Percentiles rank a stretch among this genome's conserved stretches.
Conservation (phyloP, 2,113 vertebrate species). For the Spheniscus mendiculus region DNA sequence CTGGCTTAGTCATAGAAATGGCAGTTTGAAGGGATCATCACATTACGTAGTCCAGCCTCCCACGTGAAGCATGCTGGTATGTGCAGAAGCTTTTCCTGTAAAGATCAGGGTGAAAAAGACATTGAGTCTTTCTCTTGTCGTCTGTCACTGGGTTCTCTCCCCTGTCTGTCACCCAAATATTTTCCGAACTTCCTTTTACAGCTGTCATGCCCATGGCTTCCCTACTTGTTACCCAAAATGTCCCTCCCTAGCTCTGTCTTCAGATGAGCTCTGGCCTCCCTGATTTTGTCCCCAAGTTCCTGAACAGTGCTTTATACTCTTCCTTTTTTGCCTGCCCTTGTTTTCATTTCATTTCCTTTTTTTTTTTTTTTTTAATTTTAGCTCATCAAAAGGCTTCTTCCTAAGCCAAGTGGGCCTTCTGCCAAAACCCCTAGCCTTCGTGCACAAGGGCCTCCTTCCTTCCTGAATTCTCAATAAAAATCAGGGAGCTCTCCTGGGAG, state of each 20-base stretch:
- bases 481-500: not conserved
- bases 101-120: not conserved
- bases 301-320: not conserved
- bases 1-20: not conserved
- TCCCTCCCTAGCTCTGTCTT: not conserved
- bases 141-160: not conserved
- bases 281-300: not conserved
- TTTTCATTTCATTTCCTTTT: not conserved
- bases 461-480: not conserved
- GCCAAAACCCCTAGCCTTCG: not conserved
- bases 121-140: not conserved
- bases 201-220: not conserved
- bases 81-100: not conserved
- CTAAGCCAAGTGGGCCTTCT: not conserved
- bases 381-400: not conserved
- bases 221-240: accelerated
- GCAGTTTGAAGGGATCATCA: not conserved
- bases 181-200: not conserved
- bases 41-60: not conserved
- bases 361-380: not conserved
- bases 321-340: not conserved
- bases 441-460: not conserved
- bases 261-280: not conserved
- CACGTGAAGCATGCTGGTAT: not conserved
- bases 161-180: not conserved